Percentiles rank a stretch among this genome's conserved stretches.
Conservation (phyloP, 2,797 vertebrate species). For the Rhabdophis nuchalis region DNA sequence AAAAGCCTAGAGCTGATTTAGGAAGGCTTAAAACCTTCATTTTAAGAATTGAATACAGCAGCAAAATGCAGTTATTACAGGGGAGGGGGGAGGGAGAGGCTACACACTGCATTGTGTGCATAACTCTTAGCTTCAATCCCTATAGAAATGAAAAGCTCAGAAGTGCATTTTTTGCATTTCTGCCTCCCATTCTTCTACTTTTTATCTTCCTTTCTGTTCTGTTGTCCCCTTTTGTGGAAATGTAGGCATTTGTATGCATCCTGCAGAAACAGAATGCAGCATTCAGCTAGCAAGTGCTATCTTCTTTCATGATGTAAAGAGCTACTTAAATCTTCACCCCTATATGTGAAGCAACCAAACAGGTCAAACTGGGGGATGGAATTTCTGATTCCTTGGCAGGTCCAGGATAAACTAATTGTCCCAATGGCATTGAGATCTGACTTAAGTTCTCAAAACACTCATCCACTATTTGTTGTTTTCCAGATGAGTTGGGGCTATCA, state of each 20-base stretch:
- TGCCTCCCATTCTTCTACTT: not conserved
- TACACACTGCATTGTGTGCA: not conserved
- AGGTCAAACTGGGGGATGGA: not conserved
- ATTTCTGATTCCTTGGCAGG: not conserved
- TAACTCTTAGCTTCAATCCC: not conserved
- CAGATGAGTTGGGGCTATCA: not conserved
- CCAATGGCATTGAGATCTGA: not conserved
- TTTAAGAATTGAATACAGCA: not conserved
- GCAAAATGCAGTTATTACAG: not conserved
- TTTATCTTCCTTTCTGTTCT: not conserved
- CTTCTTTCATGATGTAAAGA: not conserved
- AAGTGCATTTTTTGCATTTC: not conserved
- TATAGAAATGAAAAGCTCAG: not conserved
- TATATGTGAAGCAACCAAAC: not conserved
- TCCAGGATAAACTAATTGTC: not conserved
- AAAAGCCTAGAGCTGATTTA: not conserved
- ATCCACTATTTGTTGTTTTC: not conserved
- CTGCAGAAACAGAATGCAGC: not conserved
- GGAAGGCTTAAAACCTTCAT: not conserved
- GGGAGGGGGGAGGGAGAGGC: not conserved
- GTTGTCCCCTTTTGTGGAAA: not conserved
- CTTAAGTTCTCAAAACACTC: not conserved
- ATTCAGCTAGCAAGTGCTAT: not conserved
- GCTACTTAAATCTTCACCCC: not conserved
- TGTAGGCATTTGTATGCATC: not conserved